phyloP scores from a whole-genome alignment of 2,113 vertebrate genomes.

The Limanda limanda region DNA sequence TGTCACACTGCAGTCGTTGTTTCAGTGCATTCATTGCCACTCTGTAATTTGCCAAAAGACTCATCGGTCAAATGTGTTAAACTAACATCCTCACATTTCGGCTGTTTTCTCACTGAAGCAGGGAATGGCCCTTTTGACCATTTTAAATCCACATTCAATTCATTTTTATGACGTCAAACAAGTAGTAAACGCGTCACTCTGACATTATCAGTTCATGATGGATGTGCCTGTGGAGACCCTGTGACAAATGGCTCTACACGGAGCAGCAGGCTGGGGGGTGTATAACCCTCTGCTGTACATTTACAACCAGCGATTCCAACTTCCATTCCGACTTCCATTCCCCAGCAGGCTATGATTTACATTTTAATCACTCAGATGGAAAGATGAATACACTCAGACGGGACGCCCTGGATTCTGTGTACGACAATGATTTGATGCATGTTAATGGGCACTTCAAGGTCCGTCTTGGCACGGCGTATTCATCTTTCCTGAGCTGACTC shows the following conservation, averaged over 20 bases:
- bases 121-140: neutral
- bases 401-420: constrained; percentile 33
- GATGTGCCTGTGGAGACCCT: constrained; percentile 5
- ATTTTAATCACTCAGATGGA: constrained; percentile 48
- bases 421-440: constrained; percentile 31
- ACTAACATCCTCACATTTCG: neutral
- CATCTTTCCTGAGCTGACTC: constrained; percentile 63
- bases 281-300: neutral
- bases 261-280: constrained; percentile 2
- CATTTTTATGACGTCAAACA: neutral
- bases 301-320: constrained; percentile 7
- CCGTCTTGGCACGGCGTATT: constrained; percentile 22
- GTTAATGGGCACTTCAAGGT: constrained; percentile 60
- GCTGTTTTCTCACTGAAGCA: neutral
- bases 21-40: constrained; percentile 49
- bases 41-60: constrained; percentile 40
- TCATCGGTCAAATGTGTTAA: constrained; percentile 48
- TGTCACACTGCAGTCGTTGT: constrained; percentile 45
- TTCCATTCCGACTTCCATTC: constrained; percentile 16
- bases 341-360: constrained; percentile 45
- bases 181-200: neutral
- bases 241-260: constrained; percentile 1
- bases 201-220: neutral
- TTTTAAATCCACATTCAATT: neutral
- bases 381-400: constrained; percentile 25